These are phyloP conservation scores for Lacanobia wlatinum DNA, from an alignment of 2,888 invertebrate genomes.

Conservation along the genomic window DNA sequence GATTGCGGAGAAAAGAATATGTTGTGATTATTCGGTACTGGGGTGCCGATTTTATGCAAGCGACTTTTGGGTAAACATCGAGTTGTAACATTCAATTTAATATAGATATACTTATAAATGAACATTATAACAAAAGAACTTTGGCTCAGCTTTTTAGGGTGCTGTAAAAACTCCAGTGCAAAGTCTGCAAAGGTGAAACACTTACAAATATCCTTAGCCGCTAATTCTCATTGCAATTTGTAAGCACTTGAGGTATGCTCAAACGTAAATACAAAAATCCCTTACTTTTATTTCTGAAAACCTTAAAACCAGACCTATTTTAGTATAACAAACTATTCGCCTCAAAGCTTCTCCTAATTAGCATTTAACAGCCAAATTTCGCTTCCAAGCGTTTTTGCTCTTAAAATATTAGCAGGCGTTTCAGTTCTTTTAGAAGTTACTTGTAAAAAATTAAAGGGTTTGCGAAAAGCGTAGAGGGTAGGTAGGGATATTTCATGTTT, in stretches of 20 bases:
- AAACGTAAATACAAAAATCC: slow-evolving; percentile 8
- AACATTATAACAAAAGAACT: too few relatives aligned
- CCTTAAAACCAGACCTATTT: slow-evolving; percentile 1
- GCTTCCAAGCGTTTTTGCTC: slow-evolving; percentile 38
- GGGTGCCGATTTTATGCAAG: background rate
- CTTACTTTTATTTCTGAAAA: slow-evolving; percentile 20
- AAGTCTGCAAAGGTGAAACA: background rate
- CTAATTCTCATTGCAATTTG: too few relatives aligned
- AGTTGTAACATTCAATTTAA: too few relatives aligned
- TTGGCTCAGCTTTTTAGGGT: too few relatives aligned
- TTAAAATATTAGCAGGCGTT: slow-evolving; percentile 55
- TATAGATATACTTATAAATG: too few relatives aligned
- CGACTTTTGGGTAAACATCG: background rate
- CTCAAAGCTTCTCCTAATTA: slow-evolving; percentile 44
- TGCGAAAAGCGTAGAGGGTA: slow-evolving; percentile 28
- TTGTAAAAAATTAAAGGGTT: slow-evolving; percentile 45
- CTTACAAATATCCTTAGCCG: background rate
- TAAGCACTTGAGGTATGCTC: background rate
- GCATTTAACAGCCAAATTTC: slow-evolving; percentile 41
- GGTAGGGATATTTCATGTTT: slow-evolving; percentile 56
- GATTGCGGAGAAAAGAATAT: slow-evolving; percentile 37
- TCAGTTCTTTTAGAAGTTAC: slow-evolving; percentile 43
- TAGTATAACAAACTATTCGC: slow-evolving; percentile 38
- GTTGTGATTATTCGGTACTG: slow-evolving; percentile 26
- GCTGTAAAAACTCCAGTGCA: too few relatives aligned